Base-by-base conservation (phyloP, 30 jellyfish, hydroid and myxozoan genomes). In the Chrysaora quinquecirrha region DNA sequence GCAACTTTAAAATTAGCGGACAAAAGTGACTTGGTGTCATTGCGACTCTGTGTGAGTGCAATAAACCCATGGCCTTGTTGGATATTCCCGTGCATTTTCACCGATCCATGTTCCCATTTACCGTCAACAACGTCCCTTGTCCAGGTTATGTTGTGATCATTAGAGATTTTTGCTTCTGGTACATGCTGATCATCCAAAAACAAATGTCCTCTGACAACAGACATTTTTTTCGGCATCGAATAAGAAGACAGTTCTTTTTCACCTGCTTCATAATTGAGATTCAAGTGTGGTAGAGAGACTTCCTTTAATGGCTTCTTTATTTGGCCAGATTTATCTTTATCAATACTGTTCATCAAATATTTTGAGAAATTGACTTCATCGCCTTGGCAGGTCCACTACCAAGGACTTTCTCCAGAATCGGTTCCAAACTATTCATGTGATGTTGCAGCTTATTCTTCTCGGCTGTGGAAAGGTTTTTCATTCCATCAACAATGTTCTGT, bases 91-190 rank as follows among this genome's bases (percentile, higher is more conserved):
- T 58, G 78, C 20, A 76, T 24, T 38, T 76, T 76, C 16, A 75
- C 87, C 29, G 60, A n/a, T 16, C 89, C 89, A 78, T 78, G 82
- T 54, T 78, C 89, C 82, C 82, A 78, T 78, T 78, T 78, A 1
- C 82, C 89, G n/a, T 47, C 81, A 30, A 74, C 20, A 31, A 78
- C 82, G 4, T 32, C 38, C 46, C 89, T 64, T 48, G 89, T 64
- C 89, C 89, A 78, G 0, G 89, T 14, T 34, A 78, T 47, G 1
- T 46, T 78, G 64, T 78, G 29, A 31, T 48, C 83, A 28, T 31
- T 34, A 12, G 50, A 10, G 4, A 78, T 34, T 9, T 78, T 29
- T 24, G 73, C 52, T 32, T 20, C 48, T 6, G 61, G 73, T 0
- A 78, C 89, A 47, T 63, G 82, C 22, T 11, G 1, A 19, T 48